Evolutionary conservation across 37 sponge, comb jelly and placozoan genomes (phyloP).

Genomic region (Diacarnus erythraeanus): DNA sequence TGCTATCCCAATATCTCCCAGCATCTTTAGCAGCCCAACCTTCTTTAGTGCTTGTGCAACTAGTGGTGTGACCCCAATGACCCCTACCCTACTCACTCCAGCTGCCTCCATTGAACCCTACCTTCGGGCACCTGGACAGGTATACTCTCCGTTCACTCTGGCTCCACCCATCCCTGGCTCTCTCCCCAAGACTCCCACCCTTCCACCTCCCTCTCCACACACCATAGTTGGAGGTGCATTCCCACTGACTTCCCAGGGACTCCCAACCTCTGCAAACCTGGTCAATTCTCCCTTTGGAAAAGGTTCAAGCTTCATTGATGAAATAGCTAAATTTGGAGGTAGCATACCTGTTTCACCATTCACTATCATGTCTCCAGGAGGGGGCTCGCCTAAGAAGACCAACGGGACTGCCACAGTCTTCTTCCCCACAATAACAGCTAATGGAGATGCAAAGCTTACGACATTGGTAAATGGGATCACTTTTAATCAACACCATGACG

Average conservation of each 20-base stretch:
- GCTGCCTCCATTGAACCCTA: slow-evolving; percentile 31
- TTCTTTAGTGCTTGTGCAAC: slow-evolving; percentile 48
- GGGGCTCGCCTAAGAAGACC: slow-evolving; percentile 36
- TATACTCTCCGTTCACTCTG: slow-evolving; percentile 71
- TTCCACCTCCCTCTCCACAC: slow-evolving; percentile 90
- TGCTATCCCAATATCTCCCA: slow-evolving; percentile 63
- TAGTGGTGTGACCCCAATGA: slow-evolving; percentile 32
- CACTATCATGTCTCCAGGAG: slow-evolving; percentile 54
- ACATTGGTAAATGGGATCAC: slow-evolving; percentile 40
- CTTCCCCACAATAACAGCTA: slow-evolving; percentile 67
- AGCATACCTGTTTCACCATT: slow-evolving; percentile 52
- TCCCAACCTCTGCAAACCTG: slow-evolving; percentile 50
- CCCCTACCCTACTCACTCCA: slow-evolving; percentile 70
- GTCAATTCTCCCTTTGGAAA: slow-evolving; percentile 57
- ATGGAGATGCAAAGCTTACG: slow-evolving; percentile 64
- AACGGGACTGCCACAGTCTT: slow-evolving; percentile 47
- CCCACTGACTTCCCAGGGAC: slow-evolving; percentile 50
- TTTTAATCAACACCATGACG: slow-evolving; percentile 9
- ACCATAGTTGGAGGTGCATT: slow-evolving; percentile 54
- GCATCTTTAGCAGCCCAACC: slow-evolving; percentile 37
- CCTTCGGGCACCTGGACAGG: slow-evolving; percentile 29
- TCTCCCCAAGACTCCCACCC: slow-evolving; percentile 85
- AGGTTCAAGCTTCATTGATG: slow-evolving; percentile 42
- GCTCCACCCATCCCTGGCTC: slow-evolving; percentile 59
- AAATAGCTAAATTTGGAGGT: slow-evolving; percentile 31